Conservation (phyloP, 1,140 invertebrate genomes). For the Leucophenga varia region DNA sequence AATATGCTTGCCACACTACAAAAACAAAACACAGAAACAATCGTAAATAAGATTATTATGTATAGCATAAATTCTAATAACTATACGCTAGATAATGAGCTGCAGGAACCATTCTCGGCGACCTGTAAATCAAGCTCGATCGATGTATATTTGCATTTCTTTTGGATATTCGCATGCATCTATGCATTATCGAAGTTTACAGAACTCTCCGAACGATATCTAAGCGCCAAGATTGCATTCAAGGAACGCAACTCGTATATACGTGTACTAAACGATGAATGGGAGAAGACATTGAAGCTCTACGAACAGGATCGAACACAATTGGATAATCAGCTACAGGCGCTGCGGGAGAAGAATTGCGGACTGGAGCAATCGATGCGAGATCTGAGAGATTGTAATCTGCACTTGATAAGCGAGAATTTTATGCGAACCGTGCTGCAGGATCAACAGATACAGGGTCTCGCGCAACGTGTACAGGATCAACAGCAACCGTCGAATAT, state of each 20-base stretch:
- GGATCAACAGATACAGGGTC: constrained; percentile 22
- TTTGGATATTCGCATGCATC: constrained; percentile 34
- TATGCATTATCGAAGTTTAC: constrained; percentile 28
- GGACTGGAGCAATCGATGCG: constrained; percentile 16
- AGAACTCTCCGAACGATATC: constrained; percentile 23
- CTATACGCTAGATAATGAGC: constrained; percentile 17
- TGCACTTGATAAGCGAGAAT: constrained; percentile 36
- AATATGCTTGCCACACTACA: too few species aligned
- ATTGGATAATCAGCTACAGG: constrained; percentile 19
- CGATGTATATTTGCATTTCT: constrained; percentile 27
- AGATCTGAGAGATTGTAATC: neutral
- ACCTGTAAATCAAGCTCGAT: constrained; percentile 8
- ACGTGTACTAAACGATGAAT: constrained; percentile 22
- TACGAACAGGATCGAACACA: constrained; percentile 28
- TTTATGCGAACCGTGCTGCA: constrained; percentile 31
- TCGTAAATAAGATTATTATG: too few species aligned
- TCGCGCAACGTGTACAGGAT: constrained; percentile 21
- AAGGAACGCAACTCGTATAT: constrained; percentile 18
- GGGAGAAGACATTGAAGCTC: constrained; percentile 25
- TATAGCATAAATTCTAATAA: constrained; percentile 9
- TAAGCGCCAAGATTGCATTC: constrained; percentile 17
- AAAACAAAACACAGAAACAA: too few species aligned
- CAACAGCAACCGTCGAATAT: constrained; percentile 25
- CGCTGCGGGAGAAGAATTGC: constrained; percentile 27
- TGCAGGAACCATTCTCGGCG: neutral